Percentiles rank a stretch among this genome's conserved stretches.
phyloP scores from a whole-genome alignment of 2,113 vertebrate genomes.

The Lamprologus sp. region DNA sequence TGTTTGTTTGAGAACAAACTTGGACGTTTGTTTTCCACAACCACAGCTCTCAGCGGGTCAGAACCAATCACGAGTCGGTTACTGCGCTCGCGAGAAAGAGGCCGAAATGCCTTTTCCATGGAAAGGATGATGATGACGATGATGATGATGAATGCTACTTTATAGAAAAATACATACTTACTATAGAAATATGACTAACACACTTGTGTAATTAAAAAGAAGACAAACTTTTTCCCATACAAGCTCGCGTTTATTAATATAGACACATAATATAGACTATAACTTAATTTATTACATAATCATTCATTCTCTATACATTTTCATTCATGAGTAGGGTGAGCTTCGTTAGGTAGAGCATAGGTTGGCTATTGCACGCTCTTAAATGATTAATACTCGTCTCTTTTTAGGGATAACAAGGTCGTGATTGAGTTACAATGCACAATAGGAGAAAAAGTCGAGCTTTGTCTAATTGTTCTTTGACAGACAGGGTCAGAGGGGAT shows the following conservation, averaged over 20 bases:
- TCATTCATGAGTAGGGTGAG: background rate
- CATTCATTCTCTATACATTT: background rate
- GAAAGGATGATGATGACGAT: background rate
- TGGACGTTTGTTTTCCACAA: background rate
- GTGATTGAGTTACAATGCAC: conserved; percentile 65
- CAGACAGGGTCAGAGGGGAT: conserved; percentile 37
- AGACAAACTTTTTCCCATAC: background rate
- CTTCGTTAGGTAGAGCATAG: background rate
- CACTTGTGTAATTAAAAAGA: background rate
- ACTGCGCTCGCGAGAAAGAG: conserved; percentile 29
- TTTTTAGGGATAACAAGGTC: conserved; percentile 26
- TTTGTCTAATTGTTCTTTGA: conserved; percentile 56
- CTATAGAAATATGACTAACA: background rate
- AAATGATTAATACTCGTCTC: conserved; percentile 51
- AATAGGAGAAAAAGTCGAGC: conserved; percentile 43
- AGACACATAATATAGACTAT: background rate
- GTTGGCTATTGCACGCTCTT: conserved; percentile 1
- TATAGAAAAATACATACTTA: background rate
- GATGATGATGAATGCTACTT: background rate
- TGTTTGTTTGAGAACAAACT: conserved; percentile 70
- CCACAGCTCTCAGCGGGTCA: background rate
- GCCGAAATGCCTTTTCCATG: background rate
- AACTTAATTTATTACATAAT: background rate
- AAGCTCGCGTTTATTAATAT: background rate
- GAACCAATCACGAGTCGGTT: conserved; percentile 13